phyloP scores from a whole-genome alignment of 2,113 vertebrate genomes.

The Dipodomys stephensi region DNA sequence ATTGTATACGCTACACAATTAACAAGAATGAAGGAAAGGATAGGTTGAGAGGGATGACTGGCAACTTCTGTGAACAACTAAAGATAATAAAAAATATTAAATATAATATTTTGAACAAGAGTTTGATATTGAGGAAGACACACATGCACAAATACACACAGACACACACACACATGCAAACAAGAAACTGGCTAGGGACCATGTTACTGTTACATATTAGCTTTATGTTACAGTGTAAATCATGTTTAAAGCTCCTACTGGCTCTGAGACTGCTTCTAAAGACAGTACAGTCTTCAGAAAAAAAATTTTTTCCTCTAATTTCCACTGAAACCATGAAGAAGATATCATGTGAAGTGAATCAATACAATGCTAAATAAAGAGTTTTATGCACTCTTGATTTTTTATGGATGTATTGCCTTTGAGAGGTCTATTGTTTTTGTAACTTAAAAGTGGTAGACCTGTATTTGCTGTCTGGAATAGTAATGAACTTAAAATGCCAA shows the following conservation, averaged over 20 bases:
- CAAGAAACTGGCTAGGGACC: slow-evolving; percentile 4
- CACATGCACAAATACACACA: not conserved
- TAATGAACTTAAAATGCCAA: slow-evolving; percentile 37
- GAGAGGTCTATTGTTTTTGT: not conserved
- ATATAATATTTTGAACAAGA: too few species aligned
- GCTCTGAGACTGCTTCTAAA: not conserved
- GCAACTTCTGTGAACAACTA: too few species aligned
- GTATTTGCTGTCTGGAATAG: slow-evolving; percentile 29
- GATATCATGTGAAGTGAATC: not conserved
- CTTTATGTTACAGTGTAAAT: not conserved
- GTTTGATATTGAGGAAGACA: not conserved
- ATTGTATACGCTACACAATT: too few species aligned
- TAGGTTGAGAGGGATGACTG: too few species aligned
- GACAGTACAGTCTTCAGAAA: slow-evolving; percentile 18
- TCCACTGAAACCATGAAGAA: slow-evolving; percentile 2
- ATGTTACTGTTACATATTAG: slow-evolving; percentile 12
- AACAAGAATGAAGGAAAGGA: too few species aligned
- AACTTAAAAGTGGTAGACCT: not conserved
- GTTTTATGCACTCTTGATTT: slow-evolving; percentile 31
- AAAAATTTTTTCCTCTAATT: slow-evolving; percentile 28
- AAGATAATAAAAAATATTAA: too few species aligned
- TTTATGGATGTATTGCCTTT: not conserved
- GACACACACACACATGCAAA: not conserved
- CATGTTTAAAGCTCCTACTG: slow-evolving; percentile 7
- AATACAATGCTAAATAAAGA: slow-evolving; percentile 33